Evolutionary conservation across 2,113 vertebrate genomes (phyloP), one percentile per base, ranked within the genome.

Genomic region (Pteronura brasiliensis): DNA sequence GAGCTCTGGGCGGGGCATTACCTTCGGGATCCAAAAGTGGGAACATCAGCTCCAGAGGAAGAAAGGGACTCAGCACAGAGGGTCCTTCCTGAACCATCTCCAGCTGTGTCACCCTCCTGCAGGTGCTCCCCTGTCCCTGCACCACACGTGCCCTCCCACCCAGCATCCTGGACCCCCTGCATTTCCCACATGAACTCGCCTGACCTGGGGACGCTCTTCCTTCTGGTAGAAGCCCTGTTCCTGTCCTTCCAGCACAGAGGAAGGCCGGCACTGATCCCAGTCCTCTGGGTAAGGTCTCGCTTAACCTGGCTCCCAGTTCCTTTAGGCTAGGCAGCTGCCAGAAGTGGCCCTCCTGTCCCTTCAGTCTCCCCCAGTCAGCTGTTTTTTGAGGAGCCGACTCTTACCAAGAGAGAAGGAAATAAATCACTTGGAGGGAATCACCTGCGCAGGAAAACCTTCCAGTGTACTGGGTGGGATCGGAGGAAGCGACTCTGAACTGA

Each of bases 361-460:
- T 9, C 67, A 71, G n/a, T 71, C 18, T 20, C 20, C 18, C 67
- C 67, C 67, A 31, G 27, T 17, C 7, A 6, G 23, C 4, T 13
- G 23, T 18, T 52, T 52, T 52, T 15, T 52, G 49, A 52, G 52
- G 52, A 36, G 49, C 55, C 25, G 21, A 71, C 69, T 23, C n/a
- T 11, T 11, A 23, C 69, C 4, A 4, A 72, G 36, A 72, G 18
- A 36, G 36, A 71, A 63, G 52, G 69, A 39, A 36, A 23, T 39
- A 39, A 12, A 72, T 72, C 69, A 72, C 4, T 2, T 23, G 36
- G 21, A 25, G 69, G n/a, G 3, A 36, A 39, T 72, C 69, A 25
- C 69, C 11, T 23, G 20, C 57, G 49, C 0, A 0, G 36, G 36
- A 31, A 72, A 42, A 1, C 25, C 49, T 23, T 31, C 21, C 13